Evolutionary conservation across 2,113 vertebrate species (phyloP).

Genomic region (Gambusia affinis): DNA sequence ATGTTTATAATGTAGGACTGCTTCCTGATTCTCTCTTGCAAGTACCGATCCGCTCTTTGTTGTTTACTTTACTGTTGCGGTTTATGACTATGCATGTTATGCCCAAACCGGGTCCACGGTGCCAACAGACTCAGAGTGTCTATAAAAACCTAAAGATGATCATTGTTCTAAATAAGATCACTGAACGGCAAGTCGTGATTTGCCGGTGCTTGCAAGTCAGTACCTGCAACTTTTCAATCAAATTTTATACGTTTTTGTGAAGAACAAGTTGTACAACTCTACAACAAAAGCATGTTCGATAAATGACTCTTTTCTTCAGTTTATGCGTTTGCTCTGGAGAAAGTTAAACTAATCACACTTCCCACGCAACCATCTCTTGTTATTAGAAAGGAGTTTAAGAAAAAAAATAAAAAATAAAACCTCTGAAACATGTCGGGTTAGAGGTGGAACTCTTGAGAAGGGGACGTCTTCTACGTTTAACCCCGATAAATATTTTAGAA

Average conservation of each 20-base stretch:
- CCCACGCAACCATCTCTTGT: slow-evolving; percentile 64
- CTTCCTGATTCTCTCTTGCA: neutral
- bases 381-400: slow-evolving; percentile 15
- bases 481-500: slow-evolving; percentile 21
- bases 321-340: slow-evolving; percentile 19
- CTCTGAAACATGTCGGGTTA: slow-evolving; percentile 18
- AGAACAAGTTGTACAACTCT: neutral
- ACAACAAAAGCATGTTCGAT: slow-evolving; percentile 2
- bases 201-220: slow-evolving; percentile 27
- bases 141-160: slow-evolving; percentile 34
- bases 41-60: slow-evolving; percentile 41
- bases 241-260: slow-evolving; percentile 1
- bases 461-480: slow-evolving; percentile 10
- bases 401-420: neutral
- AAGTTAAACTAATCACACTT: slow-evolving; percentile 21
- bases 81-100: slow-evolving; percentile 43
- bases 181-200: slow-evolving; percentile 49
- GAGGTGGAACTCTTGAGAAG: slow-evolving; percentile 16
- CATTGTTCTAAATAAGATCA: slow-evolving; percentile 48
- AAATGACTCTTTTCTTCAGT: slow-evolving; percentile 11
- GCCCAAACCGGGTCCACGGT: slow-evolving; percentile 9
- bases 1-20: neutral
- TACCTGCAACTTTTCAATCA: slow-evolving; percentile 28
- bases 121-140: slow-evolving; percentile 19
- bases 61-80: slow-evolving; percentile 53